Percentiles rank a stretch among this genome's conserved stretches.
Evolutionary conservation across 2,888 invertebrate species (phyloP).

Genomic region (Cheilosia scutellata): DNA sequence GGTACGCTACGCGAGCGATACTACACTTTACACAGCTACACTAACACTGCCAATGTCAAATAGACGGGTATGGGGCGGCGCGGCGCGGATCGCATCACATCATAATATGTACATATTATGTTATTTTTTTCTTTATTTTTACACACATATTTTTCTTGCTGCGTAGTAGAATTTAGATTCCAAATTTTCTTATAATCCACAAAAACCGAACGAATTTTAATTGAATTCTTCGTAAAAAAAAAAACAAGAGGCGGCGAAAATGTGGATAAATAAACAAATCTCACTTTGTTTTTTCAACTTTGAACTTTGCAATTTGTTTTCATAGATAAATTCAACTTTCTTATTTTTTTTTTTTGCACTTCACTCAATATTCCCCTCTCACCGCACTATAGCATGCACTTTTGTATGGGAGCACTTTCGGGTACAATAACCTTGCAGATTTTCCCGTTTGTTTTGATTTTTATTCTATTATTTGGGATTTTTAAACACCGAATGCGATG

Average conservation of each 20-base stretch:
- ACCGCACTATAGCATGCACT: conserved; percentile 39
- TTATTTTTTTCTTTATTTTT: conserved; percentile 50
- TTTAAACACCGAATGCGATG: conserved; percentile 28
- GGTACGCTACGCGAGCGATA: conserved; percentile 14
- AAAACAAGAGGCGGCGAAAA: conserved; percentile 36
- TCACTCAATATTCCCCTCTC: conserved; percentile 43
- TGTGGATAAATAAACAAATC: conserved; percentile 54
- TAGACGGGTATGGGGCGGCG: conserved; percentile 48
- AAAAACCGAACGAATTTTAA: background rate
- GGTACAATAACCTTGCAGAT: conserved; percentile 75
- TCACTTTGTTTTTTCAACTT: conserved; percentile 64
- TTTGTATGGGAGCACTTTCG: conserved; percentile 64
- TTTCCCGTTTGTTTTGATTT: conserved; percentile 68
- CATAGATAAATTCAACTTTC: conserved; percentile 50
- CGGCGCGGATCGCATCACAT: conserved; percentile 71
- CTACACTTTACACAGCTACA: conserved; percentile 46
- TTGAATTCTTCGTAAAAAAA: background rate
- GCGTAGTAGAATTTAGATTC: conserved; percentile 56
- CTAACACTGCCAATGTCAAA: background rate
- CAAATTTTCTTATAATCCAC: background rate
- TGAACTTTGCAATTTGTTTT: conserved; percentile 64
- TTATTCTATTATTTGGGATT: conserved; percentile 35
- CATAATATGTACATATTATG: conserved; percentile 62
- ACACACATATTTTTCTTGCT: conserved; percentile 68
- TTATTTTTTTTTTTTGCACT: conserved; percentile 31